Evolutionary conservation across 1,140 invertebrate species (phyloP).

Genomic region (Calliopsis andreniformis): DNA sequence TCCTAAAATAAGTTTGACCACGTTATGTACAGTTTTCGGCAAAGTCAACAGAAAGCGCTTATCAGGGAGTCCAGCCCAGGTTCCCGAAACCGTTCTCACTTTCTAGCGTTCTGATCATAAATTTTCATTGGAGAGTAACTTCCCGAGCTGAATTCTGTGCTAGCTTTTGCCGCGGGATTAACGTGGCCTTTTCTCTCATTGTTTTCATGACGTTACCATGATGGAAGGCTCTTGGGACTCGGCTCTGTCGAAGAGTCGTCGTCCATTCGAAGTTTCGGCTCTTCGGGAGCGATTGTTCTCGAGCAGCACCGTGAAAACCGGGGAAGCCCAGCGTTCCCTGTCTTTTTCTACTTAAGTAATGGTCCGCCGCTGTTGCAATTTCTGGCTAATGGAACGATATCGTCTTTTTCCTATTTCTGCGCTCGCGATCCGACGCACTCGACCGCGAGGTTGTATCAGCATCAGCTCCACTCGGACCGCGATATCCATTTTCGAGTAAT

Average conservation of each 20-base stretch:
- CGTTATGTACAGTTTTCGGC: neutral
- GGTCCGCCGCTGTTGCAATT: slow-evolving; percentile 9
- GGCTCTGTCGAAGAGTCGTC: slow-evolving; percentile 3
- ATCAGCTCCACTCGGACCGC: neutral
- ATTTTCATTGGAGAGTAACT: slow-evolving; percentile 42
- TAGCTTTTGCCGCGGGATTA: slow-evolving; percentile 37
- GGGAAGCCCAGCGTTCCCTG: too few species aligned
- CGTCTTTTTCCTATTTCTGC: slow-evolving; percentile 9
- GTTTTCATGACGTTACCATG: slow-evolving; percentile 42
- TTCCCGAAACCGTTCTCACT: slow-evolving; percentile 20
- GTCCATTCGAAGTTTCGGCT: slow-evolving; percentile 18
- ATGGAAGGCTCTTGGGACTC: slow-evolving; percentile 10
- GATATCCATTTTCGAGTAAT: slow-evolving; percentile 16
- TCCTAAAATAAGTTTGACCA: too few species aligned
- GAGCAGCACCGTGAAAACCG: slow-evolving; percentile 22
- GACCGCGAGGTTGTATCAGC: slow-evolving; percentile 7
- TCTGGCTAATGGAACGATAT: slow-evolving; percentile 32
- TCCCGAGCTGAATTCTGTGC: neutral
- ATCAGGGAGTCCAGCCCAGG: neutral
- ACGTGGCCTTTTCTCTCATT: slow-evolving; percentile 44
- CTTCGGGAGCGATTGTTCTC: slow-evolving; percentile 22
- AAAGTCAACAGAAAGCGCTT: slow-evolving; percentile 18
- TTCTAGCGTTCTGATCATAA: slow-evolving; percentile 7
- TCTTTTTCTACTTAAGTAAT: slow-evolving; percentile 27
- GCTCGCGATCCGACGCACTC: neutral